Percentiles rank a stretch among this genome's conserved stretches.
phyloP scores from a whole-genome alignment of 2,888 invertebrate genomes.

The Cosmia trapezina region DNA sequence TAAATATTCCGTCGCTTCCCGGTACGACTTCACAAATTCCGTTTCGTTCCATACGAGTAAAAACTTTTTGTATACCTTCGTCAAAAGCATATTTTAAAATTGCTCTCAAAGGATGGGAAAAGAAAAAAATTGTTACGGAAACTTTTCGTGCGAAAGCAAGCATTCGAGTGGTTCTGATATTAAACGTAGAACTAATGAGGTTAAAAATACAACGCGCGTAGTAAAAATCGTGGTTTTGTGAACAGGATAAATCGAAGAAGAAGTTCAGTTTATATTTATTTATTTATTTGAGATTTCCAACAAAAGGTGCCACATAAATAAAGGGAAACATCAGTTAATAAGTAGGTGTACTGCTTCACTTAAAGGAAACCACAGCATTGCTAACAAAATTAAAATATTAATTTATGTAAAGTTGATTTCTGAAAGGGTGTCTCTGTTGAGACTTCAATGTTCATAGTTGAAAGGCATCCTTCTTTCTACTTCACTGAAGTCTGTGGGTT shows the following conservation, averaged over 20 bases:
- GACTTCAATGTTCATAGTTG: too few species aligned
- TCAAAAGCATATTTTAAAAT: constrained; percentile 46
- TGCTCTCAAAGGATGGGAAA: constrained; percentile 22
- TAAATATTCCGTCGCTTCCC: constrained; percentile 39
- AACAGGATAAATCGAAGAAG: background rate
- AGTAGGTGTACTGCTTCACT: too few species aligned
- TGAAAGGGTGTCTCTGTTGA: background rate
- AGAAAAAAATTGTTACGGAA: constrained; percentile 23
- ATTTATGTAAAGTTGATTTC: background rate
- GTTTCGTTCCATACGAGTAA: constrained; percentile 34
- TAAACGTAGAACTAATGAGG: constrained; percentile 9
- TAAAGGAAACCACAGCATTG: too few species aligned
- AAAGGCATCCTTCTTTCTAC: background rate
- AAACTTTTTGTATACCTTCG: constrained; percentile 16
- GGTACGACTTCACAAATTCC: constrained; percentile 49
- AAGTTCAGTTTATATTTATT: background rate
- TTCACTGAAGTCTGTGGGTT: too few species aligned
- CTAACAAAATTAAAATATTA: too few species aligned
- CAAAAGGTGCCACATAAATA: too few species aligned
- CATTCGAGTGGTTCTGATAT: constrained; percentile 13
- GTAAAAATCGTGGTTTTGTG: background rate
- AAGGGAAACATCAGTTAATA: too few species aligned
- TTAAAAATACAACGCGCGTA: background rate
- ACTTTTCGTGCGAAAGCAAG: constrained; percentile 11
- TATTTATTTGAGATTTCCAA: too few species aligned